Evolutionary conservation across 2,113 vertebrate genomes (phyloP), one percentile per base, ranked within the genome.

Genomic region (Myodes glareolus): DNA sequence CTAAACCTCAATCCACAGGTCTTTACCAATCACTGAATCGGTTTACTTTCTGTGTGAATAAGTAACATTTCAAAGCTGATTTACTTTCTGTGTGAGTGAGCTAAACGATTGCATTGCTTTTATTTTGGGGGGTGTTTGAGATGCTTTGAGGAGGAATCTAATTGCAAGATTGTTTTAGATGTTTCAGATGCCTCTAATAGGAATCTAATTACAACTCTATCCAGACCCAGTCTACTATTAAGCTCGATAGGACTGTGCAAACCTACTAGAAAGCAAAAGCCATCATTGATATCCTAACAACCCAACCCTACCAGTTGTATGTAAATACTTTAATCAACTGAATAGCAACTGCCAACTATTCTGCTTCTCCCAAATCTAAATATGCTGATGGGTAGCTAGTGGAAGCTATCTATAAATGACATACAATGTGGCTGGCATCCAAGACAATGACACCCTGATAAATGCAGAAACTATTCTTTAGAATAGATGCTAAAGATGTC

Each of bases 341-440:
- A 50, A 58, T 87, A 95, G 39, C 36, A 89, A 39, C 50, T 27
- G 11, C 39, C n/a, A 45, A 42, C 33, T 17, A 27, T 21, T 94
- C 39, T 88, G 58, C 90, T 68, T 65, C 23, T 58, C 19, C 61
- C 23, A 93, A 92, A 94, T 63, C 33, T 73, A 86, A 92, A 92
- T 67, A 84, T 36, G 94, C 75, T 36, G 33, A 90, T 33, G 29
- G 84, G 8, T 77, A 78, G 8, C n/a, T 23, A 58, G 61, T n/a
- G 1, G 10, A 68, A 96, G 85, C 70, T 21, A 52, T 27, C 19
- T 29, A 92, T 0, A 65, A 50, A 17, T 58, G 47, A 75, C 29
- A 42, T 68, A 27, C 6, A 90, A 50, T 3, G 7, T 47, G 11
- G 31, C 45, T 23, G 61, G 6, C 12, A 72, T 36, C 23, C 76